Conservation (phyloP, 2,113 vertebrate genomes). For the Barnardius zonarius region DNA sequence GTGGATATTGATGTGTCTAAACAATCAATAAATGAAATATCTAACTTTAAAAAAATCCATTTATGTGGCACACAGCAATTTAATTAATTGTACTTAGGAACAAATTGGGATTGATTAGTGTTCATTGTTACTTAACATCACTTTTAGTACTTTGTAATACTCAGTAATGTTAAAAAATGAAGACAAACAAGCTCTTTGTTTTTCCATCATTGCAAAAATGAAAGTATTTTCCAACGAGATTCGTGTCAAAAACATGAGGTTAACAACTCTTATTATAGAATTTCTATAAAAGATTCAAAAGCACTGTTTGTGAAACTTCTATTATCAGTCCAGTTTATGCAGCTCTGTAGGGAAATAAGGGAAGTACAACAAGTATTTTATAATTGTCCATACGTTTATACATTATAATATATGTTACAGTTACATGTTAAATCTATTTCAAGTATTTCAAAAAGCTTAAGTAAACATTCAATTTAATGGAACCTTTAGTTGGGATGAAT, state of each 20-base stretch:
- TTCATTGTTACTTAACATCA: slow-evolving; percentile 14
- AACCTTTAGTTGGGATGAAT: not conserved
- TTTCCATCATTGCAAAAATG: not conserved
- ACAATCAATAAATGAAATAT: slow-evolving; percentile 30
- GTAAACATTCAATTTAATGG: not conserved
- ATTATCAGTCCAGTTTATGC: not conserved
- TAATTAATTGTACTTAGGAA: slow-evolving; percentile 37
- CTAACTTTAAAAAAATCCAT: slow-evolving; percentile 28
- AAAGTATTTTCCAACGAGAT: not conserved
- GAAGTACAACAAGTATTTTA: not conserved
- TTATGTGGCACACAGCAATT: not conserved
- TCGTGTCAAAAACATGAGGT: not conserved
- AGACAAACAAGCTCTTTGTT: not conserved
- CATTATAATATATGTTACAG: not conserved
- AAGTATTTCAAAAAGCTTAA: not conserved
- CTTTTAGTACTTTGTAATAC: not conserved
- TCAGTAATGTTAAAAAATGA: not conserved
- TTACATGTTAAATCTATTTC: not conserved
- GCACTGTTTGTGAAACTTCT: not conserved
- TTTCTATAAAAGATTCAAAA: slow-evolving; percentile 1
- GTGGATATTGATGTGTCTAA: not conserved
- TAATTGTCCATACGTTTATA: not conserved
- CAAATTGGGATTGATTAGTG: slow-evolving; percentile 52
- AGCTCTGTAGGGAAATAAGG: not conserved
- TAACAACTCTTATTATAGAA: not conserved